A percentile compares a stretch with the other conserved stretches of the same genome.
Conservation (phyloP, 2,113 vertebrate genomes). For the Pedetes capensis region DNA sequence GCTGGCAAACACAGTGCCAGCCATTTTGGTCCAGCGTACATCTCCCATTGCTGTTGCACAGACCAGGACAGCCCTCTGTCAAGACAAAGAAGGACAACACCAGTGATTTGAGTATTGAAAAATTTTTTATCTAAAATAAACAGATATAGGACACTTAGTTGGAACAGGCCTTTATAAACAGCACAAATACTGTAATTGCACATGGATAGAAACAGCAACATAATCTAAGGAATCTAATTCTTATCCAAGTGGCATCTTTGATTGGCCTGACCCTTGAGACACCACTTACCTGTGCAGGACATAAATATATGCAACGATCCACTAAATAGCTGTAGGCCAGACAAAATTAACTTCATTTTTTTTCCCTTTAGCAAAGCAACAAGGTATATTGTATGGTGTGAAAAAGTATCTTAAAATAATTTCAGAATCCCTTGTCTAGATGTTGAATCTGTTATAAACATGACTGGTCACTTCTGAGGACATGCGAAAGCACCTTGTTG, state of each 20-base stretch:
- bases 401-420: constrained; percentile 67
- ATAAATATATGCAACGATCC: constrained; percentile 84
- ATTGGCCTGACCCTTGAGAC: constrained; percentile 86
- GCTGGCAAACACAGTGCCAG: constrained; percentile 98
- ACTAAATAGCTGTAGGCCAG: constrained; percentile 85
- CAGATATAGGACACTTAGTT: constrained; percentile 88
- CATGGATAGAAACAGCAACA: constrained; percentile 90
- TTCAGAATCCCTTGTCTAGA: constrained; percentile 60
- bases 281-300: constrained; percentile 87
- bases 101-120: constrained; percentile 71
- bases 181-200: constrained; percentile 96
- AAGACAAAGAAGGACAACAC: constrained; percentile 78
- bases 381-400: constrained; percentile 72
- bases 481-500: constrained; percentile 75
- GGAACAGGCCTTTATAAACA: constrained; percentile 92
- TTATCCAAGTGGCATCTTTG: constrained; percentile 88
- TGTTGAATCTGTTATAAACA: constrained; percentile 70
- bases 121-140: constrained; percentile 43
- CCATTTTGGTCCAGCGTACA: constrained; percentile 97
- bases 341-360: constrained; percentile 83
- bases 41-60: constrained; percentile 98
- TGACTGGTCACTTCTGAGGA: constrained; percentile 54
- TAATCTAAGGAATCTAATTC: constrained; percentile 80
- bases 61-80: constrained; percentile 97
- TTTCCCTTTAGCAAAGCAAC: constrained; percentile 72